phyloP scores from a whole-genome alignment of 2,888 invertebrate genomes.

The Prenolepis imparis region DNA sequence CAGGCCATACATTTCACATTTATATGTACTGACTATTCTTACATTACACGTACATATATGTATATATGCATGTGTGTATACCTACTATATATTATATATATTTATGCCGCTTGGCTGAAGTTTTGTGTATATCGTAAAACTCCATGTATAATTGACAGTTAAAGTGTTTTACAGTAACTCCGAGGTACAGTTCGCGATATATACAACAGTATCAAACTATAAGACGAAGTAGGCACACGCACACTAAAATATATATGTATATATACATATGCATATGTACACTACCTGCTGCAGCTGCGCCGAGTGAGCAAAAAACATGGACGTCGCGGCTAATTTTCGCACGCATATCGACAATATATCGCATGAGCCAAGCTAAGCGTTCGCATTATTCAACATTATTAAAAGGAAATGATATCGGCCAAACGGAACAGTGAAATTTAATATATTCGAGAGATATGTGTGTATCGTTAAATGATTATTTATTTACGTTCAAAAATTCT shows the following conservation, averaged over 20 bases:
- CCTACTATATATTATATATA: constrained; percentile 30
- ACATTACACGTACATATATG: constrained; percentile 14
- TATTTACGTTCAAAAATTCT: background rate
- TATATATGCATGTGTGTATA: constrained; percentile 1
- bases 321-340: constrained; percentile 65
- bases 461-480: constrained; percentile 8
- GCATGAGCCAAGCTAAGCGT: constrained; percentile 24
- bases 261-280: constrained; percentile 36
- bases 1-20: constrained; percentile 75
- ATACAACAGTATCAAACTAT: constrained; percentile 68
- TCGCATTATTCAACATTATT: background rate
- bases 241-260: constrained; percentile 71
- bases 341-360: constrained; percentile 58
- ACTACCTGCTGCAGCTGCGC: constrained; percentile 39
- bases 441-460: background rate
- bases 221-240: constrained; percentile 72
- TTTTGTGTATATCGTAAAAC: constrained; percentile 74
- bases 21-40: constrained; percentile 52
- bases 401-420: background rate
- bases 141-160: constrained; percentile 75
- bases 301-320: constrained; percentile 62
- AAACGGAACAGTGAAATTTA: constrained; percentile 6
- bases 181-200: constrained; percentile 72
- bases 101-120: constrained; percentile 57
- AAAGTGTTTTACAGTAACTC: constrained; percentile 72